Conservation (phyloP, 1,140 invertebrate species). For the Drosophila nigrodunni region DNA sequence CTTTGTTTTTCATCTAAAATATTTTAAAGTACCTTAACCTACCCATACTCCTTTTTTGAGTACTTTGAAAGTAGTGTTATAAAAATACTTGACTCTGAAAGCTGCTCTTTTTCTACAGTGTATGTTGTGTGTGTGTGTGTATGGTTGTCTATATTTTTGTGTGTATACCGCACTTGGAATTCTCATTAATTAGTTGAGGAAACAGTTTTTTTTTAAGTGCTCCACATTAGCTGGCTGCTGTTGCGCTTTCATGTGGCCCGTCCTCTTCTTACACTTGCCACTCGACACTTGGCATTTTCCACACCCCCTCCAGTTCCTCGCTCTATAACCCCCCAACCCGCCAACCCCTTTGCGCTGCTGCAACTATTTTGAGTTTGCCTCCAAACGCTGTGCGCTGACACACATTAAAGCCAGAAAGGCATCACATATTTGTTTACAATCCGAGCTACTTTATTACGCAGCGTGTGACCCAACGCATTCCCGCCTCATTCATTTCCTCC, state of each 20-base stretch:
- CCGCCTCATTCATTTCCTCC: background rate
- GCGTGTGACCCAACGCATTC: constrained; percentile 32
- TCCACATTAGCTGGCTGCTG: constrained; percentile 49
- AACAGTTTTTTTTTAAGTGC: constrained; percentile 64
- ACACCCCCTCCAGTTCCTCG: too few relatives aligned
- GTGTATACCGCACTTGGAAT: constrained; percentile 48
- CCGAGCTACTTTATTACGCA: constrained; percentile 57
- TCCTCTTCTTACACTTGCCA: constrained; percentile 4
- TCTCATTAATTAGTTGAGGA: constrained; percentile 68
- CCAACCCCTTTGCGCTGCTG: constrained; percentile 48
- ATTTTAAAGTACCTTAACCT: too few relatives aligned
- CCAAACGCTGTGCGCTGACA: constrained; percentile 51
- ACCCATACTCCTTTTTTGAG: too few relatives aligned
- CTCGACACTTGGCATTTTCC: background rate
- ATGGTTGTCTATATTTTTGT: constrained; percentile 4
- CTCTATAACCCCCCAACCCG: too few relatives aligned
- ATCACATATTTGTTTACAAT: constrained; percentile 42
- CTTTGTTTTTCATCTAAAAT: too few relatives aligned
- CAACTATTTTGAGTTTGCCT: constrained; percentile 67
- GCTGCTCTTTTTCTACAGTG: background rate
- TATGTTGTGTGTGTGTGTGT: background rate
- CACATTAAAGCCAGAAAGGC: constrained; percentile 53
- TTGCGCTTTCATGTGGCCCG: constrained; percentile 66
- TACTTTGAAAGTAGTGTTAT: too few relatives aligned
- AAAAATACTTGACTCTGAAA: background rate